These are phyloP conservation scores for Conger conger DNA, from an alignment of 2,113 vertebrate genomes.

Conservation along the genomic window DNA sequence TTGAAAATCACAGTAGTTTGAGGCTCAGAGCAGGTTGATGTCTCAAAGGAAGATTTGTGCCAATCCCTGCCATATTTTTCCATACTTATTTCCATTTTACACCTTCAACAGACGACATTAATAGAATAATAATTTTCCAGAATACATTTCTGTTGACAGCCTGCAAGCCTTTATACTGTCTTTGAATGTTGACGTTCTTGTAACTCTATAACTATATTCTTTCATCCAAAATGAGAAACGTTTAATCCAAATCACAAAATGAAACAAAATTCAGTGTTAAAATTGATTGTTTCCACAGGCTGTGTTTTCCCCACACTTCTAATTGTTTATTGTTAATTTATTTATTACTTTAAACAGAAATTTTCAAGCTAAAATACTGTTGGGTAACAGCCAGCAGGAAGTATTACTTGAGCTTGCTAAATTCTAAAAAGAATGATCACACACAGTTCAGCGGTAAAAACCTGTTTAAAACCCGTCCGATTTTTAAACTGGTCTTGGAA, in stretches of 20 bases:
- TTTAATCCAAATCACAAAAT: no score
- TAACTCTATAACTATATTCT: background rate
- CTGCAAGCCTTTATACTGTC: background rate
- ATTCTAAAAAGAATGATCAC: background rate
- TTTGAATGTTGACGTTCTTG: background rate
- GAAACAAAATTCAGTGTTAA: no score
- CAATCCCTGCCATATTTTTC: background rate
- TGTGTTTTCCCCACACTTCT: background rate
- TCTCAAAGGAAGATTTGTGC: background rate
- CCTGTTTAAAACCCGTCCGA: background rate
- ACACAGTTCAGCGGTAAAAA: background rate
- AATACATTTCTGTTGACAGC: no score
- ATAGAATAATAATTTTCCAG: no score
- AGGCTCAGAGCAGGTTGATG: constrained; percentile 4
- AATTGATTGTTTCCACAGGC: no score
- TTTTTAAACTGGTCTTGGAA: background rate
- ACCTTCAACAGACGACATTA: background rate
- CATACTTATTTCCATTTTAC: background rate
- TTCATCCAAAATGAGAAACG: background rate
- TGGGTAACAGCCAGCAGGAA: background rate
- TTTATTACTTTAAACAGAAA: background rate
- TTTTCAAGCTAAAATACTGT: background rate
- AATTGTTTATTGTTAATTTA: background rate
- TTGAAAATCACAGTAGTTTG: constrained; percentile 22
- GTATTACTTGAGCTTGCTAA: background rate